These are phyloP conservation scores for Staurois parvus DNA, from an alignment of 2,797 vertebrate genomes.

Conservation along the genomic window DNA sequence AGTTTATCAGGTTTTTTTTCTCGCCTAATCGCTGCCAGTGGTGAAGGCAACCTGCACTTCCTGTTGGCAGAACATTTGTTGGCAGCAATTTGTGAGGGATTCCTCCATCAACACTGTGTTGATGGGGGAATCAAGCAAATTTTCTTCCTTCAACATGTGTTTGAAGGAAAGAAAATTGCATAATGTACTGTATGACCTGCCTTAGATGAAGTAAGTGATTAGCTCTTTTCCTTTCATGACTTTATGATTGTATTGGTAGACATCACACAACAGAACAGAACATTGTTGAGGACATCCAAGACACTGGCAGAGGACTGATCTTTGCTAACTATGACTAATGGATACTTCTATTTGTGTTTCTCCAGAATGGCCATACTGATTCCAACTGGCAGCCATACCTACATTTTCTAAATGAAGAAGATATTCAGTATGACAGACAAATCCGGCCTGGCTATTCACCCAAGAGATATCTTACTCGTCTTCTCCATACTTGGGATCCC, in stretches of 20 bases:
- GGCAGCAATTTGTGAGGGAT: too few relatives aligned
- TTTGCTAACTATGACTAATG: not conserved
- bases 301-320: not conserved
- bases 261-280: not conserved
- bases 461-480: slow-evolving; percentile 69
- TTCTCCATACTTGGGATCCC: slow-evolving; percentile 65
- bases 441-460: slow-evolving; percentile 70
- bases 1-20: too few relatives aligned
- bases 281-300: not conserved
- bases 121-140: too few relatives aligned
- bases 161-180: too few relatives aligned
- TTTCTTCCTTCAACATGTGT: too few relatives aligned
- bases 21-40: too few relatives aligned
- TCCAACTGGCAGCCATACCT: slow-evolving; percentile 61
- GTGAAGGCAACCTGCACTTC: too few relatives aligned
- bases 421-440: slow-evolving; percentile 56
- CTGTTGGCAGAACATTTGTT: too few relatives aligned
- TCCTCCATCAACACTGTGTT: too few relatives aligned
- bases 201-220: too few relatives aligned
- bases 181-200: too few relatives aligned
- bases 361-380: slow-evolving; percentile 59
- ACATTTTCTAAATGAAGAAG: slow-evolving; percentile 65
- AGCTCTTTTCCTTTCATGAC: not conserved
- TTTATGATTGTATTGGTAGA: not conserved
- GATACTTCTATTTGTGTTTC: slow-evolving; percentile 25